Evolutionary conservation across 2,888 invertebrate species (phyloP).

Genomic region (Cataglyphis altisquamis): DNA sequence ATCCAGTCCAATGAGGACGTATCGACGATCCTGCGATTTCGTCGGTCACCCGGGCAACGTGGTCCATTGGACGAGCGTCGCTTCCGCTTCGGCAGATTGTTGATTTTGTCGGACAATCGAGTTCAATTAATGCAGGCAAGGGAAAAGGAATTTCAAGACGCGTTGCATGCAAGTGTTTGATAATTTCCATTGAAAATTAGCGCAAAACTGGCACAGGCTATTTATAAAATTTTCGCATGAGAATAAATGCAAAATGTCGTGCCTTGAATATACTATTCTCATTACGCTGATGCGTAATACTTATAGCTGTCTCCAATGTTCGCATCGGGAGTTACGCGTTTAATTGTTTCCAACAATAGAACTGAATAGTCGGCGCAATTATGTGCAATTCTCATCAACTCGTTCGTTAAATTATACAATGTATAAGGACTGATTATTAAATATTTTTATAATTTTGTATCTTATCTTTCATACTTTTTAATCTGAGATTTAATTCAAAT

Average conservation of each 20-base stretch:
- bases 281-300: background rate
- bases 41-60: background rate
- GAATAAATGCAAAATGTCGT: background rate
- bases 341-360: conserved; percentile 39
- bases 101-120: conserved; percentile 14
- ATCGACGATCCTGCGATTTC: conserved; percentile 28
- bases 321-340: background rate
- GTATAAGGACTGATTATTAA: background rate
- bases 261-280: background rate
- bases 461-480: background rate
- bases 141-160: background rate
- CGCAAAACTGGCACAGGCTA: background rate
- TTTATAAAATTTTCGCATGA: background rate
- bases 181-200: conserved; percentile 10
- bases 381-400: conserved; percentile 11
- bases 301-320: conserved; percentile 12
- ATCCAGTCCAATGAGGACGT: conserved; percentile 43
- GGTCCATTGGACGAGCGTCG: background rate
- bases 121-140: background rate
- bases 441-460: background rate
- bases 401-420: background rate
- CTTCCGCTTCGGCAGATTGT: conserved; percentile 5
- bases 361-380: conserved; percentile 17
- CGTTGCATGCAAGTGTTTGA: background rate
- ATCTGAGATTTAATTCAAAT: background rate